These are phyloP conservation scores for Pelecanus crispus DNA, from an alignment of 2,113 vertebrate species.

Conservation along the genomic window DNA sequence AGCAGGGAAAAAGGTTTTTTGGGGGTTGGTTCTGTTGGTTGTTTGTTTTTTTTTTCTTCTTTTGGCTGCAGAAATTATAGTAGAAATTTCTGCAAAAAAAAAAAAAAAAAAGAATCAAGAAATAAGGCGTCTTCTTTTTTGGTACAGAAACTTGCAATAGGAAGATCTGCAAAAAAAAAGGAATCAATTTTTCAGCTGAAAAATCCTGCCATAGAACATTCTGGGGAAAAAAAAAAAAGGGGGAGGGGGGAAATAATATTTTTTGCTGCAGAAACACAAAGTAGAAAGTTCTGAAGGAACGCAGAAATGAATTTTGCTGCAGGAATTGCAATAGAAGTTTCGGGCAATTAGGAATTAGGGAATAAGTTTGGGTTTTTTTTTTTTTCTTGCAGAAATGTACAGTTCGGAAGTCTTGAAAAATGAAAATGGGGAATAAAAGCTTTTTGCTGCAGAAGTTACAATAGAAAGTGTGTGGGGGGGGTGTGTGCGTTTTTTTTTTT, in stretches of 20 bases:
- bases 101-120: not conserved
- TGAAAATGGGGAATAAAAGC: not conserved
- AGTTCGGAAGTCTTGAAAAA: not conserved
- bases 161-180: not conserved
- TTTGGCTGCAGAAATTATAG: not conserved
- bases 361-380: not conserved
- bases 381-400: not conserved
- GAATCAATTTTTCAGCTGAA: too few species aligned
- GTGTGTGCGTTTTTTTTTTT: not conserved
- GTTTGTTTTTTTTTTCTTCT: not conserved
- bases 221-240: not conserved
- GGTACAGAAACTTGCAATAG: not conserved
- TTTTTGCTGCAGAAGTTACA: not conserved
- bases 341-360: not conserved
- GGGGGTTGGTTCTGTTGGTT: too few species aligned
- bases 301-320: not conserved
- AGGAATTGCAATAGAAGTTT: not conserved
- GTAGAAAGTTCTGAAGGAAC: not conserved
- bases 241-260: not conserved
- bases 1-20: not conserved
- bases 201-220: accelerated
- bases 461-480: not conserved
- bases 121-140: not conserved
- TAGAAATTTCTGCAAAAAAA: too few species aligned
- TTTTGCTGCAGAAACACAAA: not conserved